Evolutionary conservation across 1,140 invertebrate species (phyloP).

Genomic region (Listronotus bonariensis): DNA sequence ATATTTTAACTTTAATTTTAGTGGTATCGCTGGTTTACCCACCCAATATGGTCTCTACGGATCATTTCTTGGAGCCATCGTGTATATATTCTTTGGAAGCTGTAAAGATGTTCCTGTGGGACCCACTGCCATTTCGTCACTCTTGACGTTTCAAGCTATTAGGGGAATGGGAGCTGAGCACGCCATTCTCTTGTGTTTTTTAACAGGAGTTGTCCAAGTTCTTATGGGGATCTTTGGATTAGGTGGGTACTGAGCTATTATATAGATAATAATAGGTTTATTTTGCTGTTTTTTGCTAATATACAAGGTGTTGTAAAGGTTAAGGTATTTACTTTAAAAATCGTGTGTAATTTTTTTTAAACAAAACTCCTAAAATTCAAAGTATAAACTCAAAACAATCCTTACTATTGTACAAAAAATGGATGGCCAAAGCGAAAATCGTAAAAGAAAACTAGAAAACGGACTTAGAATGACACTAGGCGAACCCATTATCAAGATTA

Average conservation of each 20-base stretch:
- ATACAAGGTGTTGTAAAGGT: no score
- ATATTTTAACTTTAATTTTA: constrained; percentile 76
- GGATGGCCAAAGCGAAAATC: no score
- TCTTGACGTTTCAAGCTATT: constrained; percentile 78
- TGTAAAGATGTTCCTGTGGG: constrained; percentile 90
- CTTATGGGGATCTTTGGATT: constrained; percentile 86
- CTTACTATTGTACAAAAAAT: no score
- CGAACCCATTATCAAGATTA: no score
- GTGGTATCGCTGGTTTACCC: constrained; percentile 79
- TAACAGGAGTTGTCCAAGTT: constrained; percentile 79
- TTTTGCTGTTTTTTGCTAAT: no score
- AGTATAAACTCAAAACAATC: no score
- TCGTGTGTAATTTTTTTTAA: no score
- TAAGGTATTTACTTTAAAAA: no score
- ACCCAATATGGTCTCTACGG: constrained; percentile 87
- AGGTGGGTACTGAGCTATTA: constrained; percentile 67
- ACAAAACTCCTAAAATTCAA: no score
- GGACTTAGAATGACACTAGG: no score
- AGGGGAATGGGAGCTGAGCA: constrained; percentile 70
- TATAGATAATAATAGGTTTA: no score
- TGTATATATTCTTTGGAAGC: constrained; percentile 89
- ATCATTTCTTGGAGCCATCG: constrained; percentile 87
- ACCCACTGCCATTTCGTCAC: constrained; percentile 81
- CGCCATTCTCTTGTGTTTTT: constrained; percentile 79
- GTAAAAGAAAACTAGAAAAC: no score